These are phyloP conservation scores for Megalurothrips usitatus DNA, from an alignment of 2,888 invertebrate genomes.

Conservation along the genomic window DNA sequence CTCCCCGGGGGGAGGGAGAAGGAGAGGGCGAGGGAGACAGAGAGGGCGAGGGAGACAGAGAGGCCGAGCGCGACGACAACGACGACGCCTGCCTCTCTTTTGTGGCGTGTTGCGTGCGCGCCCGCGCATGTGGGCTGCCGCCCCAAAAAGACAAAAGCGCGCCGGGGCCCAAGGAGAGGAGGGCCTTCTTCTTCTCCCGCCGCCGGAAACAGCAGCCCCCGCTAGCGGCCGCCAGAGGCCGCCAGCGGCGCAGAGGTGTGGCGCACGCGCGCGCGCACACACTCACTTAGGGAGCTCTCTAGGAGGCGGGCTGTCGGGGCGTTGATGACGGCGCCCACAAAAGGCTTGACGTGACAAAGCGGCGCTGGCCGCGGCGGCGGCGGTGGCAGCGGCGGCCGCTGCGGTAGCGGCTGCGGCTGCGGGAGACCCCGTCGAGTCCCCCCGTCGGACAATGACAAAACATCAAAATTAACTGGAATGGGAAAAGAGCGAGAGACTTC, in stretches of 20 bases:
- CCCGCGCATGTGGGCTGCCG: not conserved
- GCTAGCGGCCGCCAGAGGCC: too few species aligned
- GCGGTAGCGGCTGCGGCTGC: too few species aligned
- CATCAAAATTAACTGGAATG: not conserved
- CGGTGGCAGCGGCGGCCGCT: too few species aligned
- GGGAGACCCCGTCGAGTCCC: not conserved
- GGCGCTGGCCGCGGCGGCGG: not conserved
- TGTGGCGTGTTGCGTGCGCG: too few species aligned
- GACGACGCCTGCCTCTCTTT: too few species aligned
- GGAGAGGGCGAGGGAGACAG: too few species aligned
- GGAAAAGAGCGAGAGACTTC: not conserved
- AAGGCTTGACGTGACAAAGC: slow-evolving; percentile 23
- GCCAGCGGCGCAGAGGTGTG: too few species aligned
- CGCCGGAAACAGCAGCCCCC: not conserved
- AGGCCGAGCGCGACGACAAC: too few species aligned
- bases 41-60: too few species aligned
- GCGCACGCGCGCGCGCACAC: not conserved
- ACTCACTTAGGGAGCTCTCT: not conserved
- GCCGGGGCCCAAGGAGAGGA: not conserved
- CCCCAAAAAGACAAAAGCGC: not conserved
- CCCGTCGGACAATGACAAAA: slow-evolving; percentile 9
- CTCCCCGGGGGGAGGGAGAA: too few species aligned
- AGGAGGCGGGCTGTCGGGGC: slow-evolving; percentile 1
- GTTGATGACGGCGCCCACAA: slow-evolving; percentile 15
- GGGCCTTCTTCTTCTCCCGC: not conserved